Conservation (phyloP, 2,888 invertebrate species). For the Philhelius pedissequus region DNA sequence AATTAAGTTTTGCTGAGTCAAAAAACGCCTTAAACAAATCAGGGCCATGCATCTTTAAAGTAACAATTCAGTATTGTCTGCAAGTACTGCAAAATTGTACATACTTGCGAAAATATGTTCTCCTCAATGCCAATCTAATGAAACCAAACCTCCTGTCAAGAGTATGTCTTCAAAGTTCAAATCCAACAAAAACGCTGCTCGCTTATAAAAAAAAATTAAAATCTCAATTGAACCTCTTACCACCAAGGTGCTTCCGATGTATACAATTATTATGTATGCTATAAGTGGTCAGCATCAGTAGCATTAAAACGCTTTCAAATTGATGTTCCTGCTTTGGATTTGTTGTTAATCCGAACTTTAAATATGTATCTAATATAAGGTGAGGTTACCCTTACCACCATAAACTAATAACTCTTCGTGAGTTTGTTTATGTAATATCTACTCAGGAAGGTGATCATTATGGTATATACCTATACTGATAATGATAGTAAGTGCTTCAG, state of each 20-base stretch:
- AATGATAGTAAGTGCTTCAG: constrained; percentile 37
- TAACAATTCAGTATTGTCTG: not conserved
- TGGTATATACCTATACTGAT: constrained; percentile 17
- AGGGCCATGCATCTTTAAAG: not conserved
- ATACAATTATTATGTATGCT: constrained; percentile 19
- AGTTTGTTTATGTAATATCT: not conserved
- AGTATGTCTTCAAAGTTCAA: not conserved
- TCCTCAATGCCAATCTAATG: not conserved
- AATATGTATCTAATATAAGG: not conserved
- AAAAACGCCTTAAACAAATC: not conserved
- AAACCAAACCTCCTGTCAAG: not conserved
- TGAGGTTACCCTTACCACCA: not conserved
- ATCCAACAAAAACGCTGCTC: not conserved
- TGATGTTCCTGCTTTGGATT: constrained; percentile 33
- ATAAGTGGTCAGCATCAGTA: constrained; percentile 11
- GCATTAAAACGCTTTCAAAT: not conserved
- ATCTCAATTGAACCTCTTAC: not conserved
- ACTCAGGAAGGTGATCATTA: constrained; percentile 16
- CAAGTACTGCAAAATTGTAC: not conserved
- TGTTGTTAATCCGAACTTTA: constrained; percentile 20
- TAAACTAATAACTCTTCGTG: not conserved
- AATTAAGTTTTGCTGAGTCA: not conserved
- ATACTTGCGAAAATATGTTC: not conserved
- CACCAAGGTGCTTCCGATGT: constrained; percentile 53
- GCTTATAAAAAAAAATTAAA: too few relatives aligned